phyloP scores from a whole-genome alignment of 2,113 vertebrate genomes.

The Heterocephalus glaber region DNA sequence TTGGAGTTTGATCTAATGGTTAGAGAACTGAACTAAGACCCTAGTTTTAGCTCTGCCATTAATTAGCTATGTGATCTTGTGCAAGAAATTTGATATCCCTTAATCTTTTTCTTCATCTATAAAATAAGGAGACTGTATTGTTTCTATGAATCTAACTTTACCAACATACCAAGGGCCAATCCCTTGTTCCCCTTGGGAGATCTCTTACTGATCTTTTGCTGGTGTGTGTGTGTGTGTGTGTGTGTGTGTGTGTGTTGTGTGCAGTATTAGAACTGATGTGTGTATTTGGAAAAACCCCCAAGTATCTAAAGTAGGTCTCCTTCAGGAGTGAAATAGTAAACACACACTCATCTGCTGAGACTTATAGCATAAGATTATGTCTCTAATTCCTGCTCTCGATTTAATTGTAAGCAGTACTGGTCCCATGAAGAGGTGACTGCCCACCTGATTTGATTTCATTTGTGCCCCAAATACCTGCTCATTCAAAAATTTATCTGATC shows the following conservation, averaged over 20 bases:
- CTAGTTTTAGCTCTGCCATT: neutral
- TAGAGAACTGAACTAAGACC: neutral
- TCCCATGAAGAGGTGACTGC: neutral
- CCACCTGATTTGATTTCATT: neutral
- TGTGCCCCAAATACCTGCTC: neutral
- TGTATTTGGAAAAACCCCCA: neutral
- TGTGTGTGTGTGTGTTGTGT: neutral
- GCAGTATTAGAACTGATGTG: neutral
- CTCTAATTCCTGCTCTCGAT: neutral
- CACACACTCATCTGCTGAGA: neutral
- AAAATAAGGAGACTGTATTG: neutral
- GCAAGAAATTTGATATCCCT: neutral
- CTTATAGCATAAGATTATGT: neutral
- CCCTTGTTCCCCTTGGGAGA: neutral
- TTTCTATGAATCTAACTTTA: constrained; percentile 11
- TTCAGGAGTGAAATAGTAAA: neutral
- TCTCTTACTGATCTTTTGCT: too few species aligned
- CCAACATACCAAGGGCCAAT: neutral
- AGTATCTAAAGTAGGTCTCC: neutral
- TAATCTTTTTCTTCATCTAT: neutral
- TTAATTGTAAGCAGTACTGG: neutral
- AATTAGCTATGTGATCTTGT: neutral
- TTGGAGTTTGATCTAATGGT: neutral
- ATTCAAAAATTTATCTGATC: neutral
- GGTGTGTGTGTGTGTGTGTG: neutral